Conservation (phyloP, 2,888 invertebrate species). For the Gerosis bhagava region DNA sequence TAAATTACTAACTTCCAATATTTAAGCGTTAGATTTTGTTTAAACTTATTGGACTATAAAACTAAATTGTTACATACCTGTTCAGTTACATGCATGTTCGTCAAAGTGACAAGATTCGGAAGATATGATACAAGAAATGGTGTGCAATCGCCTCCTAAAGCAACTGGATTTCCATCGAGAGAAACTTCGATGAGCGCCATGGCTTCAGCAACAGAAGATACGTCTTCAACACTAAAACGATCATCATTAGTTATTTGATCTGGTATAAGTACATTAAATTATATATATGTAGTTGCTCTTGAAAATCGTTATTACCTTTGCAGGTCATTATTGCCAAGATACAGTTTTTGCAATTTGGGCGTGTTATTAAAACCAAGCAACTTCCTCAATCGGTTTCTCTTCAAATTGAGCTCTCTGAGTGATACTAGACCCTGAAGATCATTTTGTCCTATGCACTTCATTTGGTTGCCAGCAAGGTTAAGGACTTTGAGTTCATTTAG, state of each 20-base stretch:
- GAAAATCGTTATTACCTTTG: conserved; percentile 70
- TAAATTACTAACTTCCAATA: no score
- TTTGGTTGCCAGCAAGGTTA: conserved; percentile 96
- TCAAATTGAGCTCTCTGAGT: conserved; percentile 93
- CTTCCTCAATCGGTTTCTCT: conserved; percentile 91
- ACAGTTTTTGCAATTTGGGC: conserved; percentile 89
- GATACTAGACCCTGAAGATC: conserved; percentile 91
- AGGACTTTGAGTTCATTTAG: conserved; percentile 92
- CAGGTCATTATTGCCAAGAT: conserved; percentile 91
- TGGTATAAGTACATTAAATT: no score
- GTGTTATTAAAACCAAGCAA: conserved; percentile 91
- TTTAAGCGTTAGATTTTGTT: no score
- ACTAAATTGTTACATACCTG: conserved; percentile 70
- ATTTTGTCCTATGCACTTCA: conserved; percentile 88
- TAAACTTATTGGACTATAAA: no score
- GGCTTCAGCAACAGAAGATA: conserved; percentile 91
- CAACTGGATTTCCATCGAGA: conserved; percentile 93
- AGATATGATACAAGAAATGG: conserved; percentile 92
- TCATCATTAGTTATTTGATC: no score
- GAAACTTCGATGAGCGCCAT: conserved; percentile 91
- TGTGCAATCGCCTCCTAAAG: conserved; percentile 90
- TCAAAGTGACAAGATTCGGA: conserved; percentile 87
- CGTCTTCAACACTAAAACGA: conserved; percentile 89
- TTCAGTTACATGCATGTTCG: conserved; percentile 90
- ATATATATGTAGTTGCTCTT: no score